Percentiles rank a stretch among this genome's conserved stretches.
Conservation (phyloP, 2,113 vertebrate species). For the Zapornia atra region DNA sequence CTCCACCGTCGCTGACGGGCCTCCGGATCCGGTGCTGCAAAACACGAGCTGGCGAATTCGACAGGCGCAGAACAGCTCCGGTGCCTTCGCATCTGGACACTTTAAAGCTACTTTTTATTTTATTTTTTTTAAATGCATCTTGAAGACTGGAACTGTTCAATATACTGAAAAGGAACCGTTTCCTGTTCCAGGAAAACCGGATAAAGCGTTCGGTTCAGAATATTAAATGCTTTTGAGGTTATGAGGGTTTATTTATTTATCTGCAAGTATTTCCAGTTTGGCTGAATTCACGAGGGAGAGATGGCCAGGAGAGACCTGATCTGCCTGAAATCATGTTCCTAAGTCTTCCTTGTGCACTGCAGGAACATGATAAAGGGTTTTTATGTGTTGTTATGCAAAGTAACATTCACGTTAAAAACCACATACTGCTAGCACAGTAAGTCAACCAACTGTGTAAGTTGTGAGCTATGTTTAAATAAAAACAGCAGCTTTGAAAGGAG, state of each 20-base stretch:
- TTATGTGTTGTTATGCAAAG: rapidly evolving
- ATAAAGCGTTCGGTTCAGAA: not conserved
- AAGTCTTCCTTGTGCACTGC: not conserved
- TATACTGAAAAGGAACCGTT: not conserved
- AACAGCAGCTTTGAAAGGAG: not conserved
- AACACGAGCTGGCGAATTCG: not conserved
- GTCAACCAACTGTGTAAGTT: not conserved
- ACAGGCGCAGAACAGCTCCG: not conserved
- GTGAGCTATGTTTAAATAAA: not conserved
- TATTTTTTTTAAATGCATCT: not conserved
- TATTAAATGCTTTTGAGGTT: not conserved
- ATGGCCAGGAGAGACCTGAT: not conserved
- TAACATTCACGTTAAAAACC: not conserved
- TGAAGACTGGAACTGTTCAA: not conserved
- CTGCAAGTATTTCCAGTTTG: not conserved
- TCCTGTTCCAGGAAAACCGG: not conserved
- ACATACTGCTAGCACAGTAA: not conserved
- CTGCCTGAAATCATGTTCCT: not conserved
- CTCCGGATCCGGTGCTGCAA: not conserved
- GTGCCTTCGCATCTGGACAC: not conserved
- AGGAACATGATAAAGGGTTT: not conserved
- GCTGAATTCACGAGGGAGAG: not conserved
- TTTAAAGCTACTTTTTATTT: not conserved
- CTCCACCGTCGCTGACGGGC: too few species aligned
- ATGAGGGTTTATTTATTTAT: not conserved